Evolutionary conservation across 2,888 invertebrate species (phyloP).

Genomic region (Eupithecia inturbata): DNA sequence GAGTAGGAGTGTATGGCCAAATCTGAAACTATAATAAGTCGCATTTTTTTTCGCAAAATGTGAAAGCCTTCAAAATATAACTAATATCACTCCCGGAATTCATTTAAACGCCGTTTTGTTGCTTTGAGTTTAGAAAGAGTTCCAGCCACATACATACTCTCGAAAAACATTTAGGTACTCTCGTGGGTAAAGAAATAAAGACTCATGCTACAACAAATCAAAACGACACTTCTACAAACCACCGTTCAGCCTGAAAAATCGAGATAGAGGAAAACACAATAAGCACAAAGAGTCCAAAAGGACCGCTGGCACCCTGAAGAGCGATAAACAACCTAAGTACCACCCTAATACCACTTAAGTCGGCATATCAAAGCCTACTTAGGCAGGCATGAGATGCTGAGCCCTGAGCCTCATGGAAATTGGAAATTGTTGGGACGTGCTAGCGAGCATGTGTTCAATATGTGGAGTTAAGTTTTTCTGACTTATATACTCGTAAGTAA

Average conservation of each 20-base stretch:
- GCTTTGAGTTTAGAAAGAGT: not conserved
- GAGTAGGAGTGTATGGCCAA: no score
- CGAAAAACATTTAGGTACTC: not conserved
- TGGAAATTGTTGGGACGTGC: conserved; percentile 55
- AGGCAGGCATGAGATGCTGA: conserved; percentile 66
- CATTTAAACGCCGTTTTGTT: not conserved
- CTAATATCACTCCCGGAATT: no score
- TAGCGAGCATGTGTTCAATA: conserved; percentile 16
- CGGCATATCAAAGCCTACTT: conserved; percentile 58
- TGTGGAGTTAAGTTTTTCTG: conserved; percentile 1
- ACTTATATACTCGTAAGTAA: not conserved
- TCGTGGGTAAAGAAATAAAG: not conserved
- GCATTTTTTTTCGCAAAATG: no score
- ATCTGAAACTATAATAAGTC: no score
- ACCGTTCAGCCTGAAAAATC: not conserved
- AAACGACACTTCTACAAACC: not conserved
- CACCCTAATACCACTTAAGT: conserved; percentile 47
- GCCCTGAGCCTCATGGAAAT: conserved; percentile 59
- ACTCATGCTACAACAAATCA: not conserved
- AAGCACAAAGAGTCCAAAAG: not conserved
- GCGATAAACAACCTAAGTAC: conserved; percentile 26
- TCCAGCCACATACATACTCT: not conserved
- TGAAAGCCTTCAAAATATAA: no score
- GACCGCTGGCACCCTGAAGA: not conserved
- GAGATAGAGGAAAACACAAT: conserved; percentile 5